These are phyloP conservation scores for Corythaeola cristata DNA, from an alignment of 2,113 vertebrate species.

Conservation along the genomic window DNA sequence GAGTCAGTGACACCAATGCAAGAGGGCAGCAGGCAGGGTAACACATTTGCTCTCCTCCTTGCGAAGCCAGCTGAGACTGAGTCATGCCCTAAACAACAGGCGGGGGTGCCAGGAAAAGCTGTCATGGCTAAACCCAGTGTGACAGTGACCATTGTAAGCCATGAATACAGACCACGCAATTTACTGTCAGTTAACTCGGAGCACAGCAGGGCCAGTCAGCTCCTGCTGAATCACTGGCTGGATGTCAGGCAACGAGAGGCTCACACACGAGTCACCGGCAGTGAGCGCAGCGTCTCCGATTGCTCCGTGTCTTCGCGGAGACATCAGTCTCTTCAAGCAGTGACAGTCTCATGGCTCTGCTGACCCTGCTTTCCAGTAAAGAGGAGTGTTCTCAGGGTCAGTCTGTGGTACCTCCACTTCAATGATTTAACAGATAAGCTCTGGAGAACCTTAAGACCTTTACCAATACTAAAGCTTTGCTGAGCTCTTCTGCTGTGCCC, in stretches of 20 bases:
- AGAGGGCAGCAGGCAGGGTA: not conserved
- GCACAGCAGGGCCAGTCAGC: not conserved
- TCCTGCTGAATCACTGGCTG: constrained; percentile 31
- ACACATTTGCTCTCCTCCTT: not conserved
- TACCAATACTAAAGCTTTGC: not conserved
- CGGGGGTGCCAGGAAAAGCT: constrained; percentile 53
- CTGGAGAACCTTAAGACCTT: not conserved
- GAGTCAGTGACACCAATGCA: not conserved
- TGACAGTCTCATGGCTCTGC: not conserved
- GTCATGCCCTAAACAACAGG: constrained; percentile 37
- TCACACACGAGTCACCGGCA: not conserved
- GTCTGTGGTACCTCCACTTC: not conserved
- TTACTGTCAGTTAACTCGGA: not conserved
- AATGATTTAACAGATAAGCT: not conserved
- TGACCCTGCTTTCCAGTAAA: constrained; percentile 1
- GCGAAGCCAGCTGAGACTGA: constrained; percentile 53
- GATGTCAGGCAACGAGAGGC: not conserved
- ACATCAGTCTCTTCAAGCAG: not conserved
- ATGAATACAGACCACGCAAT: not conserved
- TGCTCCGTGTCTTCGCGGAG: not conserved
- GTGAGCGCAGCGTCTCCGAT: rapidly evolving
- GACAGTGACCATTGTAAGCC: constrained; percentile 21
- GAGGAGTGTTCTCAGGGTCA: not conserved
- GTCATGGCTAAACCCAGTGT: constrained; percentile 1
- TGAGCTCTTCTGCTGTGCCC: not conserved